Percentiles rank a stretch among this genome's conserved stretches.
These are phyloP conservation scores for Riptortus pedestris DNA, from an alignment of 1,140 invertebrate genomes.

Conservation along the genomic window DNA sequence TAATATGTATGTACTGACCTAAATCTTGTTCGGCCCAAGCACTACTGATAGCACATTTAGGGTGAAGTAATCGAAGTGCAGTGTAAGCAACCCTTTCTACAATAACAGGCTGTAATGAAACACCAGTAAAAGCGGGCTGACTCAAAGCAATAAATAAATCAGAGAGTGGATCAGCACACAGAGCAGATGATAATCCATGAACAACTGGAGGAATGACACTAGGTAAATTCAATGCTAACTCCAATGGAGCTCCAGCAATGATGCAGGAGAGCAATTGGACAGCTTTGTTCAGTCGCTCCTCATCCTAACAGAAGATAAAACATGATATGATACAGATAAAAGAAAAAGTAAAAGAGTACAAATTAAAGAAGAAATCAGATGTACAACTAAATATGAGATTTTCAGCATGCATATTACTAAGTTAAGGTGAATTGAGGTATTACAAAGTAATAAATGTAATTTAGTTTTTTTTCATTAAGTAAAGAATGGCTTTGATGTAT, in stretches of 20 bases:
- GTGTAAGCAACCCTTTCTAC: conserved; percentile 45
- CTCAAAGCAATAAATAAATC: conserved; percentile 50
- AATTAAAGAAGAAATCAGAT: not conserved
- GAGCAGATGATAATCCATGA: conserved; percentile 51
- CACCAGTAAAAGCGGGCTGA: conserved; percentile 27
- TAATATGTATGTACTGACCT: conserved; percentile 29
- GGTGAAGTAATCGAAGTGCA: conserved; percentile 59
- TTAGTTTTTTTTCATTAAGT: no score
- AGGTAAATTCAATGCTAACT: conserved; percentile 34
- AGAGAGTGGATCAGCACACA: conserved; percentile 53
- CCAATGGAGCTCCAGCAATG: conserved; percentile 38
- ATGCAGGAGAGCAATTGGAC: conserved; percentile 53
- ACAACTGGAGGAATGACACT: conserved; percentile 51
- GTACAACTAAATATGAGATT: not conserved
- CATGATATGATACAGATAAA: conserved; percentile 8
- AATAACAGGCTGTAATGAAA: conserved; percentile 11
- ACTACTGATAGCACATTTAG: conserved; percentile 63
- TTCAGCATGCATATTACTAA: no score
- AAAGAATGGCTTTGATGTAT: no score
- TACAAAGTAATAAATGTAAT: no score
- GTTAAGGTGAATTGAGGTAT: no score
- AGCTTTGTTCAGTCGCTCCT: conserved; percentile 31
- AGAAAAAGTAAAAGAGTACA: no score
- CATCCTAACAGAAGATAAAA: conserved; percentile 27
- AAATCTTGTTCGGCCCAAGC: conserved; percentile 69